Conservation (phyloP, 2,888 invertebrate genomes). For the Uropetala carovei region DNA sequence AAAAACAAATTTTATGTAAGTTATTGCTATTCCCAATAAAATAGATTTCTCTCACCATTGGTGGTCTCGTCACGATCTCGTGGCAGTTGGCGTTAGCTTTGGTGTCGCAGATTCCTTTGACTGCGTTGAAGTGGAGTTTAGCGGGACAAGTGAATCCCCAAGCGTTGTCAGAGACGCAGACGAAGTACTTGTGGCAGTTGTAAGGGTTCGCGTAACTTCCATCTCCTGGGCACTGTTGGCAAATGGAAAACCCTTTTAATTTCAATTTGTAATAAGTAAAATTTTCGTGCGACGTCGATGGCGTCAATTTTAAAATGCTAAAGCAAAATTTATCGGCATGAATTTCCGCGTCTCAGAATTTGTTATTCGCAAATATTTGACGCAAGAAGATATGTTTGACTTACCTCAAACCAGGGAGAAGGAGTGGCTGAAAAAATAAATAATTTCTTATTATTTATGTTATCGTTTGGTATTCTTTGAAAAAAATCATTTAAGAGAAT, state of each 20-base stretch:
- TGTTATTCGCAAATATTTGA: neutral
- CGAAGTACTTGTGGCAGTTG: constrained; percentile 44
- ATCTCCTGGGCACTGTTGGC: neutral
- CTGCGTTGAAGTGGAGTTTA: neutral
- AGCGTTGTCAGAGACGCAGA: neutral
- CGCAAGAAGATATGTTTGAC: neutral
- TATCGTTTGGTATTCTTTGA: too few species aligned
- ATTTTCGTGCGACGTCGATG: neutral
- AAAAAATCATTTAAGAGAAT: neutral
- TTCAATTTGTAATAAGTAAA: neutral
- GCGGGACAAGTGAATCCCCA: constrained; percentile 26
- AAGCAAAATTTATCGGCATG: neutral
- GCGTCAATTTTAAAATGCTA: neutral
- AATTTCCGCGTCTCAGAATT: neutral
- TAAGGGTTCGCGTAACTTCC: neutral
- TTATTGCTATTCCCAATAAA: too few species aligned
- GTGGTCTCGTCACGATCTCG: too few species aligned
- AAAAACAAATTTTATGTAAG: too few species aligned
- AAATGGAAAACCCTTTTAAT: neutral
- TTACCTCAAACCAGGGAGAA: neutral
- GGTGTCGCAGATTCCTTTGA: neutral
- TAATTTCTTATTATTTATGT: too few species aligned
- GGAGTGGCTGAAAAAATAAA: neutral
- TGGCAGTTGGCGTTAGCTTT: neutral
- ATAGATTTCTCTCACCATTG: too few species aligned